phyloP scores from a whole-genome alignment of 2,888 invertebrate genomes.

The Mesoligia furuncula region DNA sequence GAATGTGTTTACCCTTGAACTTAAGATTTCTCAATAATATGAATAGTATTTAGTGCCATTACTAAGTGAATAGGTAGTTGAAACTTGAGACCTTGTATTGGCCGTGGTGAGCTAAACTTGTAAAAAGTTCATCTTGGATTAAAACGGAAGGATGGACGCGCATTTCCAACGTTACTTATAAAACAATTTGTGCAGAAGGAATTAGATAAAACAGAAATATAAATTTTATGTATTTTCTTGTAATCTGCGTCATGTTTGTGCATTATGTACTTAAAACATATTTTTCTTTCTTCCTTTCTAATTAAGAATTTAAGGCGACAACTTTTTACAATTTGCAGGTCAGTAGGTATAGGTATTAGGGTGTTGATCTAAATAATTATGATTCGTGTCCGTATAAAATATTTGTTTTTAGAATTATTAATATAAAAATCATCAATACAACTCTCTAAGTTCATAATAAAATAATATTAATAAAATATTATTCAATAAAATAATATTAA shows the following conservation, averaged over 20 bases:
- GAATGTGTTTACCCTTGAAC: slow-evolving; percentile 38
- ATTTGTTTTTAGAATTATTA: not conserved
- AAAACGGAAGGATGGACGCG: not conserved
- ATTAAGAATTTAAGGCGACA: not conserved
- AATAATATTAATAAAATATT: too few relatives aligned
- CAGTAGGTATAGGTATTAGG: not conserved
- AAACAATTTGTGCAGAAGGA: slow-evolving; percentile 2
- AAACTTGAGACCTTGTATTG: slow-evolving; percentile 16
- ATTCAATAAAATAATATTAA: too few relatives aligned
- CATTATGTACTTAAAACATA: not conserved
- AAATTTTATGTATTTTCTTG: not conserved
- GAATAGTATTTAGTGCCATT: slow-evolving; percentile 18
- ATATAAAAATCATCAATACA: not conserved
- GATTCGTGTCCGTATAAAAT: not conserved
- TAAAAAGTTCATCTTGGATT: not conserved
- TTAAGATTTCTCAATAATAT: slow-evolving; percentile 38
- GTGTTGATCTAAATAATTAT: not conserved
- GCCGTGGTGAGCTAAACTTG: not conserved
- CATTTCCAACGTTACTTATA: not conserved
- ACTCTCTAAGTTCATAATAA: not conserved
- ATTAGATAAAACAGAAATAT: not conserved
- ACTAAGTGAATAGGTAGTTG: not conserved
- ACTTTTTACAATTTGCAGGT: too few relatives aligned
- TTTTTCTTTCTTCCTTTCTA: not conserved
- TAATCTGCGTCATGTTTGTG: not conserved